Base-by-base conservation (phyloP, 2,113 vertebrate species). In the Lanius collurio region DNA sequence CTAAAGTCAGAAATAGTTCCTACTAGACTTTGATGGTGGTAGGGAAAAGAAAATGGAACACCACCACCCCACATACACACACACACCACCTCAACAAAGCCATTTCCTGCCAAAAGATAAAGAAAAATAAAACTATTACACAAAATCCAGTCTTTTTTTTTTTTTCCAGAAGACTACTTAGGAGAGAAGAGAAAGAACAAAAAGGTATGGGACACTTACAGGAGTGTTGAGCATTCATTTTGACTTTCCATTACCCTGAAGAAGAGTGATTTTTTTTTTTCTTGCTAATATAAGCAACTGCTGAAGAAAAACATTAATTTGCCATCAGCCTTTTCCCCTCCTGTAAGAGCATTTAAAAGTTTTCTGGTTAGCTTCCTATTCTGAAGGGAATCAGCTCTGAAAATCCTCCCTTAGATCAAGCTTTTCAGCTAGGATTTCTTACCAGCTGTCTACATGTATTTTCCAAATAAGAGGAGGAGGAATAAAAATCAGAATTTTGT, bases 191-290 rank as follows among this genome's bases (percentile, higher is more conserved):
- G 9, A 59, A 24, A 67, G 92, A 50, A 27, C 14, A 37, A 19
- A 4, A 37, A 17, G 10, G 4, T 28, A 44, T 0, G 0, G 27
- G 53, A 22, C 59, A 86, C 49, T 52, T 52, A 37, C 5, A 73
- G 46, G 47, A 77, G 11, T 3, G 11, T 3, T 55, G 14, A 89
- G 19, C 19, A 30, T 63, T 91, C 62, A 30, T 75, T 93, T 75
- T 55, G 55, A 57, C 20, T 21, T 82, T 75, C 30, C 27, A 24
- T 49, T 41, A 49, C 37, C 31, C 60, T 62, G 39, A 63, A 60
- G 13, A 64, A 57, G 22, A 59, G 28, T 39, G 13, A 44, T 24
- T 79, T 85, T 59, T 55, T 5, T n/a, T 37, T 37, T 23, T 79
- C 52, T 56, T 6, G 50, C 17, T 56, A 65, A 41, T 49, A 9